Evolutionary conservation across 2,797 vertebrate genomes (phyloP), one percentile per base, ranked within the genome.

Genomic region (Podarcis siculus): DNA sequence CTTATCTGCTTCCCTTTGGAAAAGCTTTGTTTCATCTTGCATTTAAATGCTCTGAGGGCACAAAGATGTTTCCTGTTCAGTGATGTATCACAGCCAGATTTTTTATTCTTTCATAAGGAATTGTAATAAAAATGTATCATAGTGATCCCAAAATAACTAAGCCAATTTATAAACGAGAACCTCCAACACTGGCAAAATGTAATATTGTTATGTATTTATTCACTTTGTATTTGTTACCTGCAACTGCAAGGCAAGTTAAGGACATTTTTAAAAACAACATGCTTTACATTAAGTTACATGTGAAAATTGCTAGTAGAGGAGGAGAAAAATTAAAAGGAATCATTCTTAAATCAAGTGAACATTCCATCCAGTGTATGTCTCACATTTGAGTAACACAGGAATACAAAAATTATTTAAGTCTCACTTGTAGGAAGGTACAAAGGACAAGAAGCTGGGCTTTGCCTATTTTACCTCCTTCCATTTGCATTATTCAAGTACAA

Each of bases 11-110:
- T 95, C 92, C 93, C 90, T 87, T 95, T 94, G 92, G 93, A 92
- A 94, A 88, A 86, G 82, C 89, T 90, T 90, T 91, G 75, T 93
- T 93, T 92, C 69, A 90, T 83, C 89, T 93, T 85, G 91, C 91
- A 90, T 92, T 94, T 91, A 92, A 92, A 94, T 84, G 23, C 89
- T 92, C 55, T 79, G 87, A 92, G 73, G 89, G 87, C 89, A 93
- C 79, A 86, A 95, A 94, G 93, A 93, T 93, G 93, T 95, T 94
- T 95, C 93, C 94, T 94, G 91, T 89, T 93, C 69, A 94, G 91
- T 77, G 89, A 93, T 92, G 94, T 89, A 91, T 92, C 91, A 94
- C 90, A 95, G 86, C 86, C 93, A 90, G 93, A 88, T 88, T 92
- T 94, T 83, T 76, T 9, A 84, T 87, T 93, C 89, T 92, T 93